Base-by-base conservation (phyloP, 1,140 invertebrate genomes). In the Drosophila pseudoananassae region DNA sequence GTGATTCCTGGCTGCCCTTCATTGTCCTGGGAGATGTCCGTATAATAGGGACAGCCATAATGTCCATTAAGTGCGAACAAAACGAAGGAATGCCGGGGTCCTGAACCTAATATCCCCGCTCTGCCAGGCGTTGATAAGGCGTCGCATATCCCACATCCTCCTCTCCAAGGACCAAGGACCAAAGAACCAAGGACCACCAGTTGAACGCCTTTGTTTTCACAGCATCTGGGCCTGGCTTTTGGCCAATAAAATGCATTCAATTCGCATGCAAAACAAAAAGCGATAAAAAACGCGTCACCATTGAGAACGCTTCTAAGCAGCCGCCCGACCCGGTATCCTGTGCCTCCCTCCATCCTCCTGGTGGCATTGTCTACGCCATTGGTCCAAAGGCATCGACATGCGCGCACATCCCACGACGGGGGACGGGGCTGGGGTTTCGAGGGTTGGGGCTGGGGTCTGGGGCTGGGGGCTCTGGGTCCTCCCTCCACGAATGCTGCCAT, bases 281-380 rank as follows among this genome's bases (percentile, higher is more conserved):
- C 69, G 69, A 85, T 87, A 87, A 85, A 87, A 85, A 85, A 78
- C 65, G 43, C 73, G 65, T 71, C 79, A 76, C 83, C 83, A 88
- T 88, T 88, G 83, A 88, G 83, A 88, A 88, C 76, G 83, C 76
- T 81, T 83, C 83, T 88, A 88, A 88, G 83, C 83, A 88, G 76
- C 46, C 45, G 58, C 53, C 64, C 79, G 65, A 54, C 55, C 60
- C 33, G 15, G 6, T 49, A 75, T 49, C 65, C 63, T 61, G 69
- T 40, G 57, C 70, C 55, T 23, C 47, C 29, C n/a, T 49, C 43
- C 63, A 25, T 14, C n/a, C 29, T 33, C 50, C 15, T 8, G 27
- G 8, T 23, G 50, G 83, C 78, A 79, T 83, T 88, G 83, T 88
- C 78, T 88, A 83, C 79, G 83, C 78, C 76, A 88, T 88, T 88